Base-by-base conservation (phyloP, 92 coral and sea anemone genomes). In the Blastomussa wellsi region DNA sequence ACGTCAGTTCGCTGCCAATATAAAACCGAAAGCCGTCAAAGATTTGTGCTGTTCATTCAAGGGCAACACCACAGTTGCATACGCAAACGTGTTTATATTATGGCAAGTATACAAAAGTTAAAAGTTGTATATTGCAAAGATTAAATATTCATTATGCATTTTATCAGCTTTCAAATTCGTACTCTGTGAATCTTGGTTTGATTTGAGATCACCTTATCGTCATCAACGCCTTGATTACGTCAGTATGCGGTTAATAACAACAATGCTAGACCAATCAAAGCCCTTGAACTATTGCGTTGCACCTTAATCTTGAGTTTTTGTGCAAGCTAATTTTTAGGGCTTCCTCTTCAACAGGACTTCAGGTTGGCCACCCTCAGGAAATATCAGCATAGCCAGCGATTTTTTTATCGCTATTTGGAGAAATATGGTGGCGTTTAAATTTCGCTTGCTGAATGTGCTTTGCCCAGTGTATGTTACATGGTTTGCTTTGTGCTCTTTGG, bases 201-300 rank as follows among this genome's bases (percentile, higher is more conserved):
- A 60, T 4, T 0, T 26, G 13, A 1, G 26, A 24, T 60, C 13
- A 35, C 22, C 2, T 78, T 0, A 38, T 5, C 65, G 65, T 57
- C 82, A 60, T 36, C 15, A 7, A 64, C 29, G 32, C 32, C 36
- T 32, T 26, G 16, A n/a, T 24, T 78, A 36, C 15, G 29, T n/a
- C 44, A 12, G 0, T 8, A 14, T 0, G 39, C 10, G 65, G 65
- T 57, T 57, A 55, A 12, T 33, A 26, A 39, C 38, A 60, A 10
- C n/a, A 13, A 28, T 32, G 29, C 39, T 16, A 38, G 38, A 17
- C 82, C 82, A 79, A 79, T 79, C 72, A 79, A 41, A 79, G 11
- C 55, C 22, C 53, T 10, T 42, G 38, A 4, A n/a, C 42, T 36
- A 35, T 31, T 32, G 41, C 5, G 22, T 35, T 35, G n/a, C n/a